Percentiles rank a stretch among this genome's conserved stretches.
Evolutionary conservation across 2,888 invertebrate species (phyloP).

Genomic region (Aradus depressus): DNA sequence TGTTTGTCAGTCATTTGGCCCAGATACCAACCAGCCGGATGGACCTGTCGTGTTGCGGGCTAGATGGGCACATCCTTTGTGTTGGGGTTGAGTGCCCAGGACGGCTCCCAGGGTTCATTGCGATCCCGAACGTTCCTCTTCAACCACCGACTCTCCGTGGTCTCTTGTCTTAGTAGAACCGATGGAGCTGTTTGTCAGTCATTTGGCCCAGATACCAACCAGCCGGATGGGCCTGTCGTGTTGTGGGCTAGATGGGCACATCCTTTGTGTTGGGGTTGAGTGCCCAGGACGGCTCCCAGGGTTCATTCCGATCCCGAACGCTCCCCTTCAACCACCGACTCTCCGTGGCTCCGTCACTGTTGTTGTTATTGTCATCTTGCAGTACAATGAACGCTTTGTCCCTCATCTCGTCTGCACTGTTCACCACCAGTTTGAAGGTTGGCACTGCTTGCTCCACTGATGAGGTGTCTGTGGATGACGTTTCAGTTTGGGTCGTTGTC

Average conservation of each 20-base stretch:
- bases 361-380: conserved; percentile 27
- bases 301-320: conserved; percentile 18
- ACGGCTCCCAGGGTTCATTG: conserved; percentile 23
- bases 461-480: neutral
- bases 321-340: conserved; percentile 25
- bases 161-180: too few species aligned
- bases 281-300: conserved; percentile 25
- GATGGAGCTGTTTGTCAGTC: too few species aligned
- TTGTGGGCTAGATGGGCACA: conserved; percentile 10
- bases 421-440: conserved; percentile 25
- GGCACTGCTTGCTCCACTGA: conserved; percentile 12
- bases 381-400: conserved; percentile 28
- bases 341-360: neutral
- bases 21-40: too few species aligned
- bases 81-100: conserved; percentile 25
- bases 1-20: too few species aligned
- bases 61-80: conserved; percentile 21
- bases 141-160: conserved; percentile 25
- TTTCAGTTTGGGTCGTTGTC: too few species aligned
- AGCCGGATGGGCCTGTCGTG: neutral
- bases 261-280: conserved; percentile 25
- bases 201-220: neutral
- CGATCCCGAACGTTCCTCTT: conserved; percentile 20
- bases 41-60: too few species aligned
- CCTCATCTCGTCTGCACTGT: conserved; percentile 26